These are phyloP conservation scores for Aurelia sp. DNA, from an alignment of 30 jellyfish, hydroid and myxozoan species.

Conservation along the genomic window DNA sequence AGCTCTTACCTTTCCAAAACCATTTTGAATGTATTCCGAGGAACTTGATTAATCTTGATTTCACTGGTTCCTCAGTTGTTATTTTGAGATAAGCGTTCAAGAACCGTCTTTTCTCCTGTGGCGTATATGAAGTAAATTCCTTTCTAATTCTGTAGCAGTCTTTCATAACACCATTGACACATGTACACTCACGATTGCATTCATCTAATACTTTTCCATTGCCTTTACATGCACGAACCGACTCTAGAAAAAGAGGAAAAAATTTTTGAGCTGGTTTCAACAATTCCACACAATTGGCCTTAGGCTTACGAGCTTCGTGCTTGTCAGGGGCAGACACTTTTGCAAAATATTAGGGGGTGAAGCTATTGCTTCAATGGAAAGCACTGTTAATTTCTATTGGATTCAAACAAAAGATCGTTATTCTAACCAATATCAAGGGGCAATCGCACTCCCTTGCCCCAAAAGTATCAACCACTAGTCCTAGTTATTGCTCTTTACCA, in stretches of 20 bases:
- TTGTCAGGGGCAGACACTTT: too few species aligned
- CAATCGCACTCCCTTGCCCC: too few species aligned
- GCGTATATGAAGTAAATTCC: constrained; percentile 85
- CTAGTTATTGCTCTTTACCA: too few species aligned
- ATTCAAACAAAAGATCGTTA: too few species aligned
- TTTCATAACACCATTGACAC: constrained; percentile 57
- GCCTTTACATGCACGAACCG: constrained; percentile 7
- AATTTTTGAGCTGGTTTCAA: background rate
- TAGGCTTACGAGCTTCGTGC: background rate
- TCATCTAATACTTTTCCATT: constrained; percentile 69
- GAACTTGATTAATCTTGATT: constrained; percentile 53
- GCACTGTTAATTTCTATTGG: too few species aligned
- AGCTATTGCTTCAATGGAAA: too few species aligned
- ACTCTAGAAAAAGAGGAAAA: background rate
- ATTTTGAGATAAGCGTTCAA: constrained; percentile 72
- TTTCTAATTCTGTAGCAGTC: constrained; percentile 78
- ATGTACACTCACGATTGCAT: constrained; percentile 81
- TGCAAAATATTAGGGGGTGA: too few species aligned
- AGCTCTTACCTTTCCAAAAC: constrained; percentile 6
- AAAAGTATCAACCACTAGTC: too few species aligned
- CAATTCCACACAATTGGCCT: background rate
- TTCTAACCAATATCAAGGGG: too few species aligned
- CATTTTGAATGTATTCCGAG: background rate
- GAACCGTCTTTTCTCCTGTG: constrained; percentile 70
- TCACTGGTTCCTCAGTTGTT: constrained; percentile 79